Base-by-base conservation (phyloP, 1,140 invertebrate species). In the Hylyphantes graminicola region DNA sequence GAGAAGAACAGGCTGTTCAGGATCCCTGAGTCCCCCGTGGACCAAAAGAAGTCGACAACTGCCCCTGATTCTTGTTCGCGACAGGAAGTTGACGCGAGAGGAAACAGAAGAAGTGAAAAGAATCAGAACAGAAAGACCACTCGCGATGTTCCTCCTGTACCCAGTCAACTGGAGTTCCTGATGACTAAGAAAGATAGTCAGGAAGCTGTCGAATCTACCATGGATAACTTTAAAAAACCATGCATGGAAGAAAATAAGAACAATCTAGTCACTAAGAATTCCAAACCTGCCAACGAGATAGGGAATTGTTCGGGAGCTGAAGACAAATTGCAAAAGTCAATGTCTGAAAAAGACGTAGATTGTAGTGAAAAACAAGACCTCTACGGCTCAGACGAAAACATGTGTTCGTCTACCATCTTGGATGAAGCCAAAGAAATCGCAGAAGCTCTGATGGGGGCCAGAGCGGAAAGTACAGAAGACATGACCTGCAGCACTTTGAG, bases 401-500 rank as follows among this genome's bases (percentile, higher is more conserved):
- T 82, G 80, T 48, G 73, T 9, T 65, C 59, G 1, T 82, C 80
- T 5, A 75, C 57, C 19, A 35, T 82, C 9, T 90, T 92, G 70
- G 91, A 91, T 3, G 91, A 93, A 87, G 90, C 90, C 17, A 81
- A 86, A 50, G 86, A 86, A 2, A 75, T 88, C 4, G 81, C 85
- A 35, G 92, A 93, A 57, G 74, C 74, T 48, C 21, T 84, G 15
- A 13, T 85, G 13, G 76, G 57, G 0, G 81, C 81, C 2, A 70
- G 59, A 57, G 70, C 57, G 53, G 82, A 51, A 21, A 77, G 82
- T 21, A 75, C 70, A 6, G 85, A 86, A 48, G 85, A 86, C 63
- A 80, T 86, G 85, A 86, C 85, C 7, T 91, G 91, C 85, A 94
- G 92, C 87, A 91, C 90, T 10, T 90, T 87, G 81, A 89, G 65